Evolutionary conservation across 92 coral and sea anemone genomes (phyloP).

Genomic region (Micromussa lordhowensis): DNA sequence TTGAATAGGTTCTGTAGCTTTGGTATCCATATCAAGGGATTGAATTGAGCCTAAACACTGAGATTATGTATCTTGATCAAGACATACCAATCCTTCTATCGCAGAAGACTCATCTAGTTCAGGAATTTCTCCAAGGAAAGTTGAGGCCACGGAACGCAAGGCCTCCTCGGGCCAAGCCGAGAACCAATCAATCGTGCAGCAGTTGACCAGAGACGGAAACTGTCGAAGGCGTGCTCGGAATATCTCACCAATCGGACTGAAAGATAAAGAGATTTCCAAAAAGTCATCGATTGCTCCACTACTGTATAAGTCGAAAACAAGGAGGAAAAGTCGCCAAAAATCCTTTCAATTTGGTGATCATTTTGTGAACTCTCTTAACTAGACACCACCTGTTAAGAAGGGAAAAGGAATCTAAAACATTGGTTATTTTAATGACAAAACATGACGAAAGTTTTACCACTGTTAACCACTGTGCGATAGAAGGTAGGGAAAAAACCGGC

Average conservation of each 20-base stretch:
- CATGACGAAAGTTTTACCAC: neutral
- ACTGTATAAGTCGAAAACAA: neutral
- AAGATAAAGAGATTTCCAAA: neutral
- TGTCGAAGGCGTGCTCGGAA: slow-evolving; percentile 99
- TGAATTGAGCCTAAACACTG: neutral
- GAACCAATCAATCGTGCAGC: slow-evolving; percentile 99
- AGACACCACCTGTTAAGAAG: neutral
- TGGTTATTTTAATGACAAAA: neutral
- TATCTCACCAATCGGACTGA: slow-evolving; percentile 98
- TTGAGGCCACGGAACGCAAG: slow-evolving; percentile 93
- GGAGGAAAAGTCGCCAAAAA: neutral
- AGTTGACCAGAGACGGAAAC: slow-evolving; percentile 98
- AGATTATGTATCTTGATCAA: neutral
- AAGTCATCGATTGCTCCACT: neutral
- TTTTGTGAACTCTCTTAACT: neutral
- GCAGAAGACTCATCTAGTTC: slow-evolving; percentile 95
- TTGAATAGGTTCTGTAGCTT: neutral
- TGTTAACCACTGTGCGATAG: neutral
- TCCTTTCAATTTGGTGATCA: neutral
- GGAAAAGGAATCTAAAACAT: neutral
- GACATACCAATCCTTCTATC: slow-evolving; percentile 92
- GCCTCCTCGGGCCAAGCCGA: slow-evolving; percentile 99
- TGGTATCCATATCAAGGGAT: neutral
- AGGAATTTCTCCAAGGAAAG: slow-evolving; percentile 97
- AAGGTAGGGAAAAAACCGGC: neutral